A percentile compares a stretch with the other conserved stretches of the same genome.
phyloP scores from a whole-genome alignment of 2,888 invertebrate genomes.

The Nomada ruficornis region DNA sequence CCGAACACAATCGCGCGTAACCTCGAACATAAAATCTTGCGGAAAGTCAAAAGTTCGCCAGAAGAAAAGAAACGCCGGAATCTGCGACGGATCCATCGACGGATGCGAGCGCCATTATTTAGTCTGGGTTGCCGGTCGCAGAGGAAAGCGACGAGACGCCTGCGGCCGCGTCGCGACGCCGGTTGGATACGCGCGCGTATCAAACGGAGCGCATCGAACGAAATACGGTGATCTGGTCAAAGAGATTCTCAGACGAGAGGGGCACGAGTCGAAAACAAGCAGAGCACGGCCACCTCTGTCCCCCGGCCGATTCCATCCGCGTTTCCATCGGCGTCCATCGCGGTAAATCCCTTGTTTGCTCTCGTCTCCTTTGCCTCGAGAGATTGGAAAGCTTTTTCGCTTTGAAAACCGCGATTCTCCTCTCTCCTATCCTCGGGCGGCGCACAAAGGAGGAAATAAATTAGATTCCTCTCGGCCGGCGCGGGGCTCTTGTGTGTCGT shows the following conservation, averaged over 20 bases:
- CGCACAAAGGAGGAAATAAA: slow-evolving; percentile 59
- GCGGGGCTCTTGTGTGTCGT: slow-evolving; percentile 33
- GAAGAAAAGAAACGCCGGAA: neutral
- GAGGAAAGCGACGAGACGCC: slow-evolving; percentile 35
- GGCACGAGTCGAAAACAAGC: slow-evolving; percentile 54
- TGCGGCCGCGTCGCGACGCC: slow-evolving; percentile 52
- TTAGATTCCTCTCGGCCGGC: slow-evolving; percentile 55
- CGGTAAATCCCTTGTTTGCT: slow-evolving; percentile 62
- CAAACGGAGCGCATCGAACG: slow-evolving; percentile 62
- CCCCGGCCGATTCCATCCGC: slow-evolving; percentile 36
- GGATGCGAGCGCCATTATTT: slow-evolving; percentile 76
- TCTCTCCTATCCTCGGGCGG: slow-evolving; percentile 32
- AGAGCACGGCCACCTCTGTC: slow-evolving; percentile 46
- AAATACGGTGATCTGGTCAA: slow-evolving; percentile 51
- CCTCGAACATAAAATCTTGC: neutral
- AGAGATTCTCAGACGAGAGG: slow-evolving; percentile 52
- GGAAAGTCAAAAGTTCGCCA: neutral
- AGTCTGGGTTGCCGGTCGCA: slow-evolving; percentile 31
- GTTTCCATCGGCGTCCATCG: slow-evolving; percentile 57
- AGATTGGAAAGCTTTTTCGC: slow-evolving; percentile 72
- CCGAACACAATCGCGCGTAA: too few species aligned
- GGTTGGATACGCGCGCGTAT: slow-evolving; percentile 47
- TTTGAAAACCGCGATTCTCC: slow-evolving; percentile 55
- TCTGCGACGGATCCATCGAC: slow-evolving; percentile 21
- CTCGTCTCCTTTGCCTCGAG: slow-evolving; percentile 67